Base-by-base conservation (phyloP, 1,140 invertebrate species). In the Bombus consobrinus region DNA sequence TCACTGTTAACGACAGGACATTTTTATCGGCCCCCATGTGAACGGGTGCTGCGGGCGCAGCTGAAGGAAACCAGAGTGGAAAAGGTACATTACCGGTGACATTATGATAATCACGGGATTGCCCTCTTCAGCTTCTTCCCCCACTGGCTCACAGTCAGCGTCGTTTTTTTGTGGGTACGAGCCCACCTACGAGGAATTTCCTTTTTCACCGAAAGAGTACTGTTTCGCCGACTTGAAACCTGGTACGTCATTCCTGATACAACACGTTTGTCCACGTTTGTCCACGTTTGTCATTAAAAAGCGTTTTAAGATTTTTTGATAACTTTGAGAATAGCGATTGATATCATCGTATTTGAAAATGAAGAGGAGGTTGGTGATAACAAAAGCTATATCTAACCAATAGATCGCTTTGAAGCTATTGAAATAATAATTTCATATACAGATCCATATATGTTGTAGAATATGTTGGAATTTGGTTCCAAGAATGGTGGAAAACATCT, bases 11-110 rank as follows among this genome's bases (percentile, higher is more conserved):
- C 85, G 93, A 85, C 86, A 88, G 91, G 88, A 92, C 87, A 93
- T 89, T 93, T 93, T 94, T 93, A 93, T 94, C 93, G 85, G 86
- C 88, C 91, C 83, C 81, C 91, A 90, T 88, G 81, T 41, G 77
- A 89, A 83, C 80, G 73, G 47, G 81, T 87, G 90, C 93, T 95
- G 94, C 94, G 94, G 94, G 94, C 92, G 92, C 94, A 95, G 94
- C 92, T 95, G 94, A 93, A 91, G 89, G 87, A 92, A 93, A 91
- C 91, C 85, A 88, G 72, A 87, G 85, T 87, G 72, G 87, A 91
- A 93, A 92, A 90, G 88, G 81, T 88, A 90, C 88, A 93, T 93
- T 87, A 85, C 77, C 88, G 81, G 87, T 59, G 86, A 66, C 88
- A 62, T 87, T 73, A 85, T 87, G 80, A 66, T 83, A 88, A 90